Evolutionary conservation across 2,113 vertebrate genomes (phyloP), one percentile per base, ranked within the genome.

Genomic region (Lathamus discolor): DNA sequence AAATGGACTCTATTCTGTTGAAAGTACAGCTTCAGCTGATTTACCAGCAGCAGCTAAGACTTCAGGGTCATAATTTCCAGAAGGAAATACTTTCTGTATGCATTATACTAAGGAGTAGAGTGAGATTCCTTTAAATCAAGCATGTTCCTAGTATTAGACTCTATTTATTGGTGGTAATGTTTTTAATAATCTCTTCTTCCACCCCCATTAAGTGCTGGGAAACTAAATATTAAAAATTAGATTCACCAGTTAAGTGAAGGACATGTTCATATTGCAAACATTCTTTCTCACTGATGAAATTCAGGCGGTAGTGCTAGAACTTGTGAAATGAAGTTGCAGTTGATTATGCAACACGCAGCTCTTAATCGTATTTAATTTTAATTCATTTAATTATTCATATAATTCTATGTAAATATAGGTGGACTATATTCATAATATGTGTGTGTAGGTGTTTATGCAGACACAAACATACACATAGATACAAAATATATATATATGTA

Each of bases 221-320:
- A 70, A 44, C 11, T 41, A 83, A 77, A 48, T 83, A 55, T 2
- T 54, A 28, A 62, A 86, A 84, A 74, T 46, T 11, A 31, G n/a
- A 57, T 57, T 77, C 5, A 17, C 10, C 11, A 48, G 0, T 51
- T 63, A 54, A n/a, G 16, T 87, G 37, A 89, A 67, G 41, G 20
- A 25, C 3, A 1, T 28, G 24, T 82, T 86, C 41, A 8, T 86
- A n/a, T 37, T 73, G 37, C 28, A 91, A 35, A 37, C 44, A 24
- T 82, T 87, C 37, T 57, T 89, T 90, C 11, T 64, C 31, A 43
- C 19, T 70, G 51, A n/a, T 80, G 68, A 54, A 86, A 86, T 73
- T 46, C 24, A 80, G 44, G 55, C 51, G 43, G 35, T 51, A 77
- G 29, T 64, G 51, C 82, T 46, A 39, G 61, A 67, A 78, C 49